Evolutionary conservation across 2,797 vertebrate genomes (phyloP).

Genomic region (Bradypodion pumilum): DNA sequence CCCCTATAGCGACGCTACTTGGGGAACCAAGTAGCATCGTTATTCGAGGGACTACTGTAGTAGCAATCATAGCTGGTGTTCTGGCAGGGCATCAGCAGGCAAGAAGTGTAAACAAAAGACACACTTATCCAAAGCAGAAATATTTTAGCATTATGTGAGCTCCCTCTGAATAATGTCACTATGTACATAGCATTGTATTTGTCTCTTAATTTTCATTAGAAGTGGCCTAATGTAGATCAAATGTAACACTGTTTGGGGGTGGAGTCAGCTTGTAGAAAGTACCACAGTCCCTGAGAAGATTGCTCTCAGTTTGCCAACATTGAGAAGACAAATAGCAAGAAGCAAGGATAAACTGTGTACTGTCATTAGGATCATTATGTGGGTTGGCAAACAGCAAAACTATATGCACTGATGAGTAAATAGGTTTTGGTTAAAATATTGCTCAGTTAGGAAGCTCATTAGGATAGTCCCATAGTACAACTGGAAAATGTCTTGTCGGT

Average conservation of each 20-base stretch:
- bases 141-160: background rate
- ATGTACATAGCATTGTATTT: background rate
- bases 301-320: background rate
- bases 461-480: constrained; percentile 10
- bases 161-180: background rate
- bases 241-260: background rate
- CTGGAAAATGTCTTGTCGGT: background rate
- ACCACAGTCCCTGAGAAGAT: background rate
- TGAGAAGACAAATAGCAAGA: background rate
- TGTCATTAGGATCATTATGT: background rate
- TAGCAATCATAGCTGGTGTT: background rate
- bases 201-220: background rate
- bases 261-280: background rate
- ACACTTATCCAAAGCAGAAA: background rate
- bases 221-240: background rate
- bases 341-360: background rate
- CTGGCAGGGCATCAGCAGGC: background rate
- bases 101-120: background rate
- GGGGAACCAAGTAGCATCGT: too few relatives aligned
- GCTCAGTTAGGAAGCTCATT: background rate
- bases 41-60: too few relatives aligned
- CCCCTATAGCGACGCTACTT: too few relatives aligned
- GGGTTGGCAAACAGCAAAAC: background rate
- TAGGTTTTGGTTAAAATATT: background rate
- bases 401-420: background rate